Evolutionary conservation across 2,888 invertebrate genomes (phyloP).

Genomic region (Drosophila kuntzei): DNA sequence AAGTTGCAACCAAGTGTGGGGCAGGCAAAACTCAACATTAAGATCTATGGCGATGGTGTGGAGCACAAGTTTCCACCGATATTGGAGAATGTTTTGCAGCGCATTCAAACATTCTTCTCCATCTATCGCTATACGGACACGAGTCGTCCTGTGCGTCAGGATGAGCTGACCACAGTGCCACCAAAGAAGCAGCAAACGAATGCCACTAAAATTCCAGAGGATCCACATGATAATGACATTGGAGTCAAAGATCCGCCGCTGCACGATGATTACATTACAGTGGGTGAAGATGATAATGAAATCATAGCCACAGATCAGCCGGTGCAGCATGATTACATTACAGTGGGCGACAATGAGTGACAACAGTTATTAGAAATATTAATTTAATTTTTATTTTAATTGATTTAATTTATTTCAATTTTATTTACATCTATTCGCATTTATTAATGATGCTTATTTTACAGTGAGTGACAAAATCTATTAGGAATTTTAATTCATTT

Average conservation of each 20-base stretch:
- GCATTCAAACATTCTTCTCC: constrained; percentile 90
- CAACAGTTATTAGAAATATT: constrained; percentile 1
- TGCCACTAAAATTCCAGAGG: constrained; percentile 10
- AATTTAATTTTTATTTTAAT: not conserved
- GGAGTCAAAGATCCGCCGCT: not conserved
- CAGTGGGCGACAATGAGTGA: constrained; percentile 59
- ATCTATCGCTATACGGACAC: constrained; percentile 88
- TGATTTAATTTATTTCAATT: constrained; percentile 30
- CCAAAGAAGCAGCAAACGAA: constrained; percentile 20
- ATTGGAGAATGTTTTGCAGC: constrained; percentile 89
- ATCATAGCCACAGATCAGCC: not conserved
- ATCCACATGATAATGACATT: not conserved
- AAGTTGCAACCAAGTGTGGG: constrained; percentile 38
- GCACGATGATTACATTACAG: not conserved
- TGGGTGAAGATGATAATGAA: constrained; percentile 3
- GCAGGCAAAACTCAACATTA: constrained; percentile 61
- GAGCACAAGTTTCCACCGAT: constrained; percentile 89
- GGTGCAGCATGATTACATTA: constrained; percentile 44
- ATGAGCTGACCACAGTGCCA: constrained; percentile 33
- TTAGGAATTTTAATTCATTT: too few relatives aligned
- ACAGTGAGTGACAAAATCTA: too few relatives aligned
- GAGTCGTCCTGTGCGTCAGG: constrained; percentile 82
- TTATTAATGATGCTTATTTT: not conserved
- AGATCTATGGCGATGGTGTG: constrained; percentile 84
- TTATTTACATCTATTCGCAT: constrained; percentile 20